phyloP scores from a whole-genome alignment of 2,888 invertebrate species.

The Aethes cnicana region DNA sequence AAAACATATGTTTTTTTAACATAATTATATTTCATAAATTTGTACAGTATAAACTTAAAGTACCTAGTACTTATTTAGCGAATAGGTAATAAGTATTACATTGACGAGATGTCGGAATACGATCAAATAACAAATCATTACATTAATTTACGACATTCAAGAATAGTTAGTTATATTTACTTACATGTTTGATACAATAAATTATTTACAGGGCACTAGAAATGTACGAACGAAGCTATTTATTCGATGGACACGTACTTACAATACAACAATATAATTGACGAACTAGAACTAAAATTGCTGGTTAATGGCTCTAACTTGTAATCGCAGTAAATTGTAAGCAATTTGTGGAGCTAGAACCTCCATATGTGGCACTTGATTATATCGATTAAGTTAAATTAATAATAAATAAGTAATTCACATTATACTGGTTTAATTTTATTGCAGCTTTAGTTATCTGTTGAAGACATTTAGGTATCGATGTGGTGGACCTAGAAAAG shows the following conservation, averaged over 20 bases:
- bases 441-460: too few relatives aligned
- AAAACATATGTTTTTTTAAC: conserved; percentile 55
- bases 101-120: conserved; percentile 56
- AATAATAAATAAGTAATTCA: not conserved
- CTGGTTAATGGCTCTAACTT: conserved; percentile 7
- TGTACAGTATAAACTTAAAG: conserved; percentile 69
- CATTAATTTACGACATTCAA: conserved; percentile 20
- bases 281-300: conserved; percentile 35
- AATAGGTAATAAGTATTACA: conserved; percentile 38
- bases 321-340: conserved; percentile 7
- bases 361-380: conserved; percentile 16
- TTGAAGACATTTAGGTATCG: too few relatives aligned
- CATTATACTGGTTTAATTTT: too few relatives aligned
- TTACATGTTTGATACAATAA: conserved; percentile 17
- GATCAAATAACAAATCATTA: conserved; percentile 42
- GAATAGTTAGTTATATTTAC: too few relatives aligned
- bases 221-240: too few relatives aligned
- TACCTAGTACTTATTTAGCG: conserved; percentile 65
- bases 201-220: conserved; percentile 22
- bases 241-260: conserved; percentile 39
- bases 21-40: conserved; percentile 72
- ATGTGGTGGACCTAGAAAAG: too few relatives aligned
- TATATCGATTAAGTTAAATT: not conserved
- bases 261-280: conserved; percentile 44
- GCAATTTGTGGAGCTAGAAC: conserved; percentile 1